Evolutionary conservation across 2,888 invertebrate species (phyloP).

Genomic region (Pinctada fucata): DNA sequence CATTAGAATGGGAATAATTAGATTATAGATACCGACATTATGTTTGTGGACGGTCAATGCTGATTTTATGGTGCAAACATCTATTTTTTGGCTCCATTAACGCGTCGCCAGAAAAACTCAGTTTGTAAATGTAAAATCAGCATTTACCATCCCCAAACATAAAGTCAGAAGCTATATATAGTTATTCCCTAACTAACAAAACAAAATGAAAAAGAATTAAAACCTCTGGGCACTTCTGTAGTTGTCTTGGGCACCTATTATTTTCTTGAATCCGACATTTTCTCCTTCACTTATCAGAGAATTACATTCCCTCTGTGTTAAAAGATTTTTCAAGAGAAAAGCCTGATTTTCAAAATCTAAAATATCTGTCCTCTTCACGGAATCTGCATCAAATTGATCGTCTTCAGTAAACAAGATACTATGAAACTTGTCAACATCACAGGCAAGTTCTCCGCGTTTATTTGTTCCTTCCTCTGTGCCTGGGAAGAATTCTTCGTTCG

Average conservation of each 20-base stretch:
- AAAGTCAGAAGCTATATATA: too few relatives aligned
- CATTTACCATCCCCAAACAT: too few relatives aligned
- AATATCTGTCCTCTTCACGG: conserved; percentile 50
- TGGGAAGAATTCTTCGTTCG: conserved; percentile 35
- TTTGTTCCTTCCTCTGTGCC: conserved; percentile 45
- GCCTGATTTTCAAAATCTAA: conserved; percentile 68
- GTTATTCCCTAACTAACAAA: too few relatives aligned
- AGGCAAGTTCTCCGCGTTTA: conserved; percentile 40
- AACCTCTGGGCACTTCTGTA: conserved; percentile 66
- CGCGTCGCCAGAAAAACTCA: too few relatives aligned
- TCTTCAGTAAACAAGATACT: conserved; percentile 1
- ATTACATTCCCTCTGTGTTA: conserved; percentile 61
- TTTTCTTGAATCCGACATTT: conserved; percentile 58
- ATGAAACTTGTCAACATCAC: conserved; percentile 33
- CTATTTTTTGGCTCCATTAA: too few relatives aligned
- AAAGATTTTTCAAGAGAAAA: conserved; percentile 60
- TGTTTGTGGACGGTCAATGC: too few relatives aligned
- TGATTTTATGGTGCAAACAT: too few relatives aligned
- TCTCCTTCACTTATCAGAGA: conserved; percentile 62
- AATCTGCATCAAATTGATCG: neutral
- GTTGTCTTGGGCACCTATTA: conserved; percentile 55
- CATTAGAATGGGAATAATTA: too few relatives aligned
- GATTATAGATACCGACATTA: too few relatives aligned
- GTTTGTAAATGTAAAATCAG: too few relatives aligned
- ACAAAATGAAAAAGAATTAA: too few relatives aligned